Conservation (phyloP, 1,140 invertebrate genomes). For the Lerema accius region DNA sequence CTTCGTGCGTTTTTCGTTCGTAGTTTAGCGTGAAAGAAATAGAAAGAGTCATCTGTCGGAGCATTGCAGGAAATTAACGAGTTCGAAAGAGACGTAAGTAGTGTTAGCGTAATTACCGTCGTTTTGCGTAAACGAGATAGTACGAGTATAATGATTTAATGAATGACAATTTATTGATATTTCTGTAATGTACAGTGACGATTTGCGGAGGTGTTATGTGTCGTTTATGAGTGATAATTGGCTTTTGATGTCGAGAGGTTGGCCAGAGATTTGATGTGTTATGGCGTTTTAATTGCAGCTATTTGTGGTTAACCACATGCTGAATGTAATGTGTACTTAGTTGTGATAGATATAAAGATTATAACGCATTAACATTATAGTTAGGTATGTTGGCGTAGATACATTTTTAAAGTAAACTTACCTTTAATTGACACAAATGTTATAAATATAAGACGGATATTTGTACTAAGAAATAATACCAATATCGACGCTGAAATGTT, state of each 20-base stretch:
- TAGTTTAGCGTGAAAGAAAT: slow-evolving; percentile 66
- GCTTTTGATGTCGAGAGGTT: slow-evolving; percentile 49
- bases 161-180: slow-evolving; percentile 77
- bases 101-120: slow-evolving; percentile 64
- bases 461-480: no score
- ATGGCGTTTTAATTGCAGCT: slow-evolving; percentile 43
- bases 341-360: not conserved
- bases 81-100: slow-evolving; percentile 74
- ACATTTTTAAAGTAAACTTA: no score
- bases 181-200: slow-evolving; percentile 57
- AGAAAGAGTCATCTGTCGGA: slow-evolving; percentile 54
- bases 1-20: slow-evolving; percentile 47
- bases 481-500: no score
- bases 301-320: slow-evolving; percentile 25
- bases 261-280: slow-evolving; percentile 43
- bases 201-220: slow-evolving; percentile 51
- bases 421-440: no score
- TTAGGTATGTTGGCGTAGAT: no score
- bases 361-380: slow-evolving; percentile 1
- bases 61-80: slow-evolving; percentile 63
- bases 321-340: slow-evolving; percentile 27
- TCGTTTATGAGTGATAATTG: slow-evolving; percentile 65
- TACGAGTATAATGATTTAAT: slow-evolving; percentile 64
- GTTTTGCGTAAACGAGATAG: slow-evolving; percentile 74
- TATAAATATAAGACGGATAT: no score